Conservation (phyloP, 2,888 invertebrate genomes). For the Drosophila hamatofila region DNA sequence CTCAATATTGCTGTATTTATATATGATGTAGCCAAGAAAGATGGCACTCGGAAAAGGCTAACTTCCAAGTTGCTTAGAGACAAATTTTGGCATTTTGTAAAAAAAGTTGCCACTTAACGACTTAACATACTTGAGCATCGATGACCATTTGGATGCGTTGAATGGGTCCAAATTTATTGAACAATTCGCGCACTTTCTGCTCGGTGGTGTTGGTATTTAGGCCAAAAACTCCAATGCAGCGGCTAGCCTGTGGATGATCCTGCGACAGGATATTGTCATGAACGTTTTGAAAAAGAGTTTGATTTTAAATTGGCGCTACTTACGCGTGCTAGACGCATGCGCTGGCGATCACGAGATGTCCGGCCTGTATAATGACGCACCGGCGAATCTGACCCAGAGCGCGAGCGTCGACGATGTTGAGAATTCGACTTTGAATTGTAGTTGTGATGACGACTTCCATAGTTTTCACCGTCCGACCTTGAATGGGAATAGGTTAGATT, state of each 20-base stretch:
- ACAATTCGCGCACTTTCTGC: conserved; percentile 95
- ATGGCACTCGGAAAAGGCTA: not conserved
- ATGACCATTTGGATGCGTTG: conserved; percentile 97
- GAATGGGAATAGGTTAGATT: conserved; percentile 65
- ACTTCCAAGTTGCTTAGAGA: conserved; percentile 11
- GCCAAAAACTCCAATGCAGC: conserved; percentile 98
- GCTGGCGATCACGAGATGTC: conserved; percentile 51
- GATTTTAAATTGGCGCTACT: conserved; percentile 18
- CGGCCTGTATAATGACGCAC: conserved; percentile 48
- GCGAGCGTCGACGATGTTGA: conserved; percentile 40
- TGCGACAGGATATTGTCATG: conserved; percentile 26
- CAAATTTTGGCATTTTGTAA: conserved; percentile 15
- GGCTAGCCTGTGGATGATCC: conserved; percentile 90
- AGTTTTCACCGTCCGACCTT: conserved; percentile 87
- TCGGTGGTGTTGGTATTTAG: conserved; percentile 97
- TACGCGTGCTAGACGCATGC: conserved; percentile 63
- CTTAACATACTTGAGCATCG: conserved; percentile 90
- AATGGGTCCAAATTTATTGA: conserved; percentile 95
- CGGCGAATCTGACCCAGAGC: conserved; percentile 27
- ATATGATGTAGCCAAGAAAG: conserved; percentile 56
- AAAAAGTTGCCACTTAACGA: not conserved
- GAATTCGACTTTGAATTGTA: conserved; percentile 85
- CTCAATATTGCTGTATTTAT: conserved; percentile 61
- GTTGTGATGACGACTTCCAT: conserved; percentile 88
- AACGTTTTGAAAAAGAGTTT: not conserved